A percentile compares a stretch with the other conserved stretches of the same genome.
These are phyloP conservation scores for Argyresthia albistria DNA, from an alignment of 2,888 invertebrate species.

Conservation along the genomic window DNA sequence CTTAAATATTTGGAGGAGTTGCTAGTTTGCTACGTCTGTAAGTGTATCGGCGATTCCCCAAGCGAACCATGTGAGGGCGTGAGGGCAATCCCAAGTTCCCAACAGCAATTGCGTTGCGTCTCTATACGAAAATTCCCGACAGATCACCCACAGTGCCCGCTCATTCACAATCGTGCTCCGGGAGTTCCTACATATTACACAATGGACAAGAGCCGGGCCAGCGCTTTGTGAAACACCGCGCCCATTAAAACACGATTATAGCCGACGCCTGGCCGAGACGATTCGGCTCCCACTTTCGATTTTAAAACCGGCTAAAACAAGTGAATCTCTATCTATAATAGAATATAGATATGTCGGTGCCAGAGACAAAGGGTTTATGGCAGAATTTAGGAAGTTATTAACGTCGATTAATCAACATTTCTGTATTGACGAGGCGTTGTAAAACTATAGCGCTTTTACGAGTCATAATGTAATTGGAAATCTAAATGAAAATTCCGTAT, in stretches of 20 bases:
- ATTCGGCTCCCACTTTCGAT: conserved; percentile 61
- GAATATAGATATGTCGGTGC: background rate
- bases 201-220: conserved; percentile 23
- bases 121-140: background rate
- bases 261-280: conserved; percentile 34
- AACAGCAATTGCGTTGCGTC: too few relatives aligned
- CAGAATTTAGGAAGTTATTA: background rate
- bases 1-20: too few relatives aligned
- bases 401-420: background rate
- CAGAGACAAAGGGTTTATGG: background rate
- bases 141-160: conserved; percentile 6
- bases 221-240: conserved; percentile 51
- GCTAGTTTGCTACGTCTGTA: too few relatives aligned
- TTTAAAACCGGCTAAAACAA: conserved; percentile 44
- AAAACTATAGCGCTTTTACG: too few relatives aligned
- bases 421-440: background rate
- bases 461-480: too few relatives aligned
- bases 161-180: conserved; percentile 4
- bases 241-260: conserved; percentile 64
- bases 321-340: background rate
- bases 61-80: too few relatives aligned
- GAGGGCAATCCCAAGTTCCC: too few relatives aligned
- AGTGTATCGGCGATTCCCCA: too few relatives aligned
- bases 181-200: conserved; percentile 16
- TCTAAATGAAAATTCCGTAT: too few relatives aligned